Conservation (phyloP, 2,113 vertebrate genomes). For the Eolophus roseicapilla region DNA sequence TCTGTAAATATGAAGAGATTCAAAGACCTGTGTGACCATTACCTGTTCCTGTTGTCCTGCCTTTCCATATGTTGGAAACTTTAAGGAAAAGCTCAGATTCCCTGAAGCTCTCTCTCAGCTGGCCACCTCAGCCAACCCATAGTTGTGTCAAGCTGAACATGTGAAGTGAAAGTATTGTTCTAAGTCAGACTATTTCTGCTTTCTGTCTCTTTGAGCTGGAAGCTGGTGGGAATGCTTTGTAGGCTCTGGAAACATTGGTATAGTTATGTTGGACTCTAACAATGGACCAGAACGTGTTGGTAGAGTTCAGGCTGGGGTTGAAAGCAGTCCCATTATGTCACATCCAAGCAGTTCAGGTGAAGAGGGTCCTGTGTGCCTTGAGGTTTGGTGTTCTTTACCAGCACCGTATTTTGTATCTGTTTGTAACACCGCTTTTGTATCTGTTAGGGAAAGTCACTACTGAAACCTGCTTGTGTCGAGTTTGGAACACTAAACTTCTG, state of each 20-base stretch:
- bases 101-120: neutral
- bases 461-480: neutral
- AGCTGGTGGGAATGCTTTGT: neutral
- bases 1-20: neutral
- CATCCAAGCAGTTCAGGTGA: neutral
- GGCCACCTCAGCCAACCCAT: neutral
- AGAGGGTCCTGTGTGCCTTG: neutral
- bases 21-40: neutral
- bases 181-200: neutral
- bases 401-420: neutral
- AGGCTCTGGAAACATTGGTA: neutral
- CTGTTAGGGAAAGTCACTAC: neutral
- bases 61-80: neutral
- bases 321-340: neutral
- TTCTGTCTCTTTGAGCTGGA: neutral
- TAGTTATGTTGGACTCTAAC: neutral
- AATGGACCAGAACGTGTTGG: neutral
- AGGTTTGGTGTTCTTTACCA: neutral
- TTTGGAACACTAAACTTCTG: neutral
- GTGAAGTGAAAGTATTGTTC: neutral
- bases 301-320: neutral
- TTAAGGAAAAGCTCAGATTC: neutral
- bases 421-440: neutral
- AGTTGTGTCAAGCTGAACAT: neutral
- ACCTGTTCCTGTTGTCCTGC: neutral